Evolutionary conservation across 92 coral and sea anemone species (phyloP), one percentile per base, ranked within the genome.

Genomic region (Scolanthus callimorphus): DNA sequence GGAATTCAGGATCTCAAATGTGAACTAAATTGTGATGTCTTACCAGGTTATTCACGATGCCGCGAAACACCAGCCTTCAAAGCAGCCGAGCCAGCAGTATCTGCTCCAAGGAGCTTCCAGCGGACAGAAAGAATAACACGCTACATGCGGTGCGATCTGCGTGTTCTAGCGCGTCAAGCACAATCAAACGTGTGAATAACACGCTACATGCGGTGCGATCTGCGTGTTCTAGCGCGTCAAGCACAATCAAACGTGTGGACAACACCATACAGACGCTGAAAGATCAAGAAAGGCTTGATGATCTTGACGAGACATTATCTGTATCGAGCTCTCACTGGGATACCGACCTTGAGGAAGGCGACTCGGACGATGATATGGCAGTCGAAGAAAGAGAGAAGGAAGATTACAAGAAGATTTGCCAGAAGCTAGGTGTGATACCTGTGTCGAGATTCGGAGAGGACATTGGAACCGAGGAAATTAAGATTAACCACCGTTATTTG

Each of bases 241-340:
- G 86, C 55, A 63, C 95, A 0, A 78, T 82, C 60, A 78, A 57
- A 52, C 70, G 55, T 59, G 79, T 58, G 20, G 85, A 64, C 48
- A 74, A 67, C 23, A 79, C 81, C 20, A 67, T 73, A 47, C 66
- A 71, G 12, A 69, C 68, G 6, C 49, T 82, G 0, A 55, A 64
- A 38, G 29, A 39, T 19, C 55, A 31, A 13, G 12, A 2, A 0
- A 57, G 38, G 49, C 30, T 71, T 22, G 76, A 55, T 2, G 90
- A 83, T 46, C 55, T 68, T 34, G 90, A 83, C 15, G 96, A 83
- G 46, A 83, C 86, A 15, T 59, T 59, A 43, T 88, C 96, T 3
- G 48, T 83, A 11, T 62, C 90, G 1, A 83, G 86, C 24, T 88
- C 96, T 11, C 75, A 88, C 48, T 83, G 96, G 96, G 96, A 83